Base-by-base conservation (phyloP, 2,797 vertebrate genomes). In the Otolemur crassicaudatus region DNA sequence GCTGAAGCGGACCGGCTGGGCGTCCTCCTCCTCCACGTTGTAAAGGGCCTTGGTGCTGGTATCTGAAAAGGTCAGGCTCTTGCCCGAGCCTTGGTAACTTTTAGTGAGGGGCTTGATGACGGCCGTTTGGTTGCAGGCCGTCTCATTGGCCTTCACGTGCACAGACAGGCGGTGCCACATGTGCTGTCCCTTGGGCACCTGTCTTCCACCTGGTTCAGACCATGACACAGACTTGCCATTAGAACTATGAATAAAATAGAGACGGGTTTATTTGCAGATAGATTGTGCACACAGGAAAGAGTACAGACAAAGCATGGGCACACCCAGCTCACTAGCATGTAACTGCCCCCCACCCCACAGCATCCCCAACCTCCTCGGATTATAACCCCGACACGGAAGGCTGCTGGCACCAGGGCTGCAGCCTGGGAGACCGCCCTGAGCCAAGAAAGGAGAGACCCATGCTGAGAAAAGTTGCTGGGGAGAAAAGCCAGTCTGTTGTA, bases 171-270 rank as follows among this genome's bases (percentile, higher is more conserved):
- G 99, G 99, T 99, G 99, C 99, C 99, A 99, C 98, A 99, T 99
- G 98, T 99, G 99, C 98, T 99, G 99, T 96, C 99, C 99, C 98
- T 99, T 99, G 98, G 99, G 99, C 99, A 99, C 99, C 99, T 99
- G 99, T 99, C 99, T 99, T 99, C 99, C 99, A 99, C 99, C 99
- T 99, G 99, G 99, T 99, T 99, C 99, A 99, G 99, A 99, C 99
- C 99, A 99, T 99, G 99, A 99, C 99, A 99, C 99, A 99, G 99
- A 99, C 99, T 99, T 99, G 99, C 99, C 99, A 99, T 99, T 99
- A 99, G 99, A 99, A 99, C 99, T 99, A 99, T 98, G 99, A 99
- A 99, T 98, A 99, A 99, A 99, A 99, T 99, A 99, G 99, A 99
- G 99, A 99, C 98, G 98, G 97, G 98, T 99, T 99, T 98, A 98